Base-by-base conservation (phyloP, 1,140 invertebrate species). In the Drosophila sulfurigaster region DNA sequence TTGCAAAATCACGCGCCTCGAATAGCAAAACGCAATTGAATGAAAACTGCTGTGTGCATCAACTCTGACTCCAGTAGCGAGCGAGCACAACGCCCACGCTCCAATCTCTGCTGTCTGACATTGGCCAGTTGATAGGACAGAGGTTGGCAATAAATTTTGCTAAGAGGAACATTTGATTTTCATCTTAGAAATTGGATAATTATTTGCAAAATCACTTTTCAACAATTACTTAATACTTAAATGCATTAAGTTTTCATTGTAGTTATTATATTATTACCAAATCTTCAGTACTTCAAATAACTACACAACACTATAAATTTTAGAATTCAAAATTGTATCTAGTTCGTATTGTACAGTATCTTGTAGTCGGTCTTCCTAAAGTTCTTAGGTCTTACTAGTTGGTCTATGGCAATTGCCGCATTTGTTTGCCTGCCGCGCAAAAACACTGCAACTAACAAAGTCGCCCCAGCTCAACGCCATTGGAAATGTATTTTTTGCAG, bases 1-100 rank as follows among this genome's bases (percentile, higher is more conserved):
- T 81, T 83, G 85, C 85, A 87, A 89, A 88, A 88, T 88, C 83
- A 88, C 85, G 83, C 81, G 80, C 83, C 78, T 83, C 69, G 81
- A 16, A 41, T 8, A 32, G 30, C 51, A 54, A 25, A 54, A 54
- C 60, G 6, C 49, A 56, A 65, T 56, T 82, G 79, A 82, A 82
- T 82, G 80, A 65, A 82, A 82, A 25, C 20, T 25, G 20, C 64
- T 69, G 45, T 28, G 8, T 13, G 20, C 20, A 13, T 49, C 48
- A 64, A 25, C 56, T 30, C 11, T 32, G 32, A 35, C 32, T 35
- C 30, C 30, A 51, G 48, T 54, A 32, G 38, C 11, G 4, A 43
- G 41, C 41, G 3, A 43, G 41, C n/a, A 13, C 51, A 15, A 54
- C 11, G 48, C 46, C 16, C 46, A 15, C 46, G 46, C 46, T 25